Evolutionary conservation across 2,888 invertebrate species (phyloP).

Genomic region (Pherbina coryleti): DNA sequence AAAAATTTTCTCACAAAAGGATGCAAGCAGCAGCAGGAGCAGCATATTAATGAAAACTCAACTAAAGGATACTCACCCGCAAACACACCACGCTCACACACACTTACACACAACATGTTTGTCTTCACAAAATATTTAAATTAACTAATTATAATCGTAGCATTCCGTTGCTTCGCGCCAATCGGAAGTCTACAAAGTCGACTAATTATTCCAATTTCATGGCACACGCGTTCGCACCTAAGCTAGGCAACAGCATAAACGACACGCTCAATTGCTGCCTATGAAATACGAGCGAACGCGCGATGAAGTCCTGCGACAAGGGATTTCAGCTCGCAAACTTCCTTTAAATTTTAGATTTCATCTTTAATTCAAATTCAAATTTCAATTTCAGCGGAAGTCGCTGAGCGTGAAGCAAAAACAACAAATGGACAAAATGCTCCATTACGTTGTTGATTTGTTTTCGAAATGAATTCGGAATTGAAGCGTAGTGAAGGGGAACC

Average conservation of each 20-base stretch:
- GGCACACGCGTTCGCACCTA: slow-evolving; percentile 52
- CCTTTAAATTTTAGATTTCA: slow-evolving; percentile 34
- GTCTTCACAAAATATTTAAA: slow-evolving; percentile 16
- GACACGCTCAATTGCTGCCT: slow-evolving; percentile 63
- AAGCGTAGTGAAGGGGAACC: slow-evolving; percentile 27
- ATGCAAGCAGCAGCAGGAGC: background rate
- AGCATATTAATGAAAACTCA: background rate
- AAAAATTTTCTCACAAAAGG: background rate
- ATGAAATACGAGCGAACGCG: slow-evolving; percentile 56
- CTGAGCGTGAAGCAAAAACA: slow-evolving; percentile 58
- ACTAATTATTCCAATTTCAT: slow-evolving; percentile 62
- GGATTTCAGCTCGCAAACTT: slow-evolving; percentile 11
- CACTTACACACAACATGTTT: background rate
- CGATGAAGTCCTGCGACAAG: background rate
- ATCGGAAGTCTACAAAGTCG: slow-evolving; percentile 30
- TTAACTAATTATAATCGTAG: slow-evolving; percentile 26
- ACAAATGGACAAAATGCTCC: slow-evolving; percentile 61
- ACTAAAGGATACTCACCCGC: background rate
- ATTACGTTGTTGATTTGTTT: slow-evolving; percentile 65
- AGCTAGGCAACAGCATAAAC: slow-evolving; percentile 48
- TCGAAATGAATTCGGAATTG: slow-evolving; percentile 36
- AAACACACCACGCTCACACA: background rate
- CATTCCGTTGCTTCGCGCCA: background rate
- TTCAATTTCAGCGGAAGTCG: slow-evolving; percentile 58
- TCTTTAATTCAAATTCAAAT: slow-evolving; percentile 49